Evolutionary conservation across 2,888 invertebrate genomes (phyloP), one percentile per base, ranked within the genome.

Genomic region (Chrysodeixis includens): DNA sequence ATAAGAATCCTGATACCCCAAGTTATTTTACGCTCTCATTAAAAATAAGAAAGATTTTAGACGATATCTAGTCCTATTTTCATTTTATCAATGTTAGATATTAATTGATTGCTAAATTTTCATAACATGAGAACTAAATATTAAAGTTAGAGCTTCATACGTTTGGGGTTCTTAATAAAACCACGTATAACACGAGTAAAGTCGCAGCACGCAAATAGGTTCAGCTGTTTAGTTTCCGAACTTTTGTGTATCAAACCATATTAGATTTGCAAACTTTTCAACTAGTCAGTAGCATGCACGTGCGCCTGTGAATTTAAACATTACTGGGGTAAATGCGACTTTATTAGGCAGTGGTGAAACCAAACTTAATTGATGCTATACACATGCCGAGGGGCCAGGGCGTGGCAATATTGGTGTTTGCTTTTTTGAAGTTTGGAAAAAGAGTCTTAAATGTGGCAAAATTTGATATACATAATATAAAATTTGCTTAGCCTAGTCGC

Each of bases 261-360:
- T 81, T 78, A 81, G 71, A 79, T 69, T 74, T 14, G 49, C 55
- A 58, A 79, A 81, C 64, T 78, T 81, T 67, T 66, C 62, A 75
- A 79, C 66, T 64, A 78, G 59, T 75, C 32, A 32, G 63, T 74
- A 71, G 62, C 79, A 61, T 56, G 22, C 30, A 26, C 32, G 22
- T 40, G 52, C 22, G 52, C 35, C 22, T 49, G 61, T 32, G 52
- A 54, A 57, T 58, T 67, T 70, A 53, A 30, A 32, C 22, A 62
- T 61, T 49, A 20, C 1, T 8, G 16, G 18, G 5, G 10, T 32
- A 8, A 10, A 9, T 18, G 6, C 20, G 4, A 49, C 46, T 20
- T 18, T 49, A 49, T 49, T 10, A 20, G 46, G 9, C 6, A 16
- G 16, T 46, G 46, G 46, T 49, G 20, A 1, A 49, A 49, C 46